phyloP scores from a whole-genome alignment of 2,888 invertebrate genomes.

The Thera britannica region DNA sequence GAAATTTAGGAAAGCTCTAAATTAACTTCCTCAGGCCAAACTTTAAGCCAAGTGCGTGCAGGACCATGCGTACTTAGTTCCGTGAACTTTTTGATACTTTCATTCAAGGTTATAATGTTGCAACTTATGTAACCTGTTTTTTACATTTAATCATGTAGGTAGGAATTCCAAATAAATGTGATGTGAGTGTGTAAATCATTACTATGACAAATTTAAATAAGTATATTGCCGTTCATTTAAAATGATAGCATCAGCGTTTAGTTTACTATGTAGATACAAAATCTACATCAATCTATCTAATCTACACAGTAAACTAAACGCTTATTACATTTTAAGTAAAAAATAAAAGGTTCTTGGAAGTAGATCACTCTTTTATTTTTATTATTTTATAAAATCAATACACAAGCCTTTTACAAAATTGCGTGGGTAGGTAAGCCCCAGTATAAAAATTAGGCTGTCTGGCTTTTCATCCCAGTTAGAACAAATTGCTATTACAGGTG shows the following conservation, averaged over 20 bases:
- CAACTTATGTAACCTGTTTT: too few relatives aligned
- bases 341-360: conserved; percentile 3
- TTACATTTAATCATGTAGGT: too few relatives aligned
- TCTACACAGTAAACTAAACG: too few relatives aligned
- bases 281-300: too few relatives aligned
- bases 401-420: conserved; percentile 12
- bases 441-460: conserved; percentile 27
- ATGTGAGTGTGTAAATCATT: too few relatives aligned
- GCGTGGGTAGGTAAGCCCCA: conserved; percentile 13
- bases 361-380: conserved; percentile 1
- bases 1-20: conserved; percentile 46
- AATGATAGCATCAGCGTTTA: too few relatives aligned
- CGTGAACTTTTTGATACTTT: background rate
- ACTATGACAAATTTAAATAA: too few relatives aligned
- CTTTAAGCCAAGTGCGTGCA: background rate
- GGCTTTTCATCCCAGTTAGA: conserved; percentile 19
- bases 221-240: too few relatives aligned
- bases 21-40: background rate
- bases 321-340: background rate
- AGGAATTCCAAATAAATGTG: too few relatives aligned
- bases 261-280: too few relatives aligned
- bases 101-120: too few relatives aligned
- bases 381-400: conserved; percentile 14
- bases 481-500: conserved; percentile 17
- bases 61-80: background rate